Base-by-base conservation (phyloP, 2,113 vertebrate species). In the Lynx canadensis region DNA sequence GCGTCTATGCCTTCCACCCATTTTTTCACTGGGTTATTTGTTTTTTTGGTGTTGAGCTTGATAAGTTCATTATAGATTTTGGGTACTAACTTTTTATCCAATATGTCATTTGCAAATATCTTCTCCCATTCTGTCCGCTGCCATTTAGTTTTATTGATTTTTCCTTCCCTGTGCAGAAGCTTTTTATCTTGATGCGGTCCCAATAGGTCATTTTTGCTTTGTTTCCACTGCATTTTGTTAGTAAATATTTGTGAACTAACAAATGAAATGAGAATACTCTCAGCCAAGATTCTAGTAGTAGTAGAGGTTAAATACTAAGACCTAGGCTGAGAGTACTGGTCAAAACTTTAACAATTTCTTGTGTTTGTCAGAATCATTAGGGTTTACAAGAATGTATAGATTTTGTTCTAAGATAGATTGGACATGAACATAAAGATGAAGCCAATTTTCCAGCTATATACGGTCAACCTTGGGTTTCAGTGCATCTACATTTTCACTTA, bases 331-430 rank as follows among this genome's bases (percentile, higher is more conserved):
- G 2, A 95, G 0, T 74, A 18, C 2, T 74, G n/a, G 21, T 18
- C 48, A 94, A 41, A n/a, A 68, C 7, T 89, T 95, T 92, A n/a
- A 81, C 91, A 68, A 73, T 79, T 3, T 87, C 25, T 90, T 91
- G 31, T 52, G 7, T 92, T 93, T 87, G 13, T 87, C 29, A 92
- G 6, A 36, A 96, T 60, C 11, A 91, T 76, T 83, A 55, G 0
- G 5, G 5, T 95, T 85, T 23, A 78, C 4, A 82, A 55, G 2
- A 86, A 94, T 69, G 3, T 92, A 91, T 29, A 84, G 27, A 66
- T 60, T 95, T 50, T 50, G 1, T 69, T 82, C 45, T 57, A 82
- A 88, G 9, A 79, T 33, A 82, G 4, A 55, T 27, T 73, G 12
- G 5, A 57, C 52, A 36, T 23, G 23, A 89, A 76, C 10, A 55